These are phyloP conservation scores for Cyprinodon brontotheroides DNA, from an alignment of 2,113 vertebrate genomes.

Conservation along the genomic window DNA sequence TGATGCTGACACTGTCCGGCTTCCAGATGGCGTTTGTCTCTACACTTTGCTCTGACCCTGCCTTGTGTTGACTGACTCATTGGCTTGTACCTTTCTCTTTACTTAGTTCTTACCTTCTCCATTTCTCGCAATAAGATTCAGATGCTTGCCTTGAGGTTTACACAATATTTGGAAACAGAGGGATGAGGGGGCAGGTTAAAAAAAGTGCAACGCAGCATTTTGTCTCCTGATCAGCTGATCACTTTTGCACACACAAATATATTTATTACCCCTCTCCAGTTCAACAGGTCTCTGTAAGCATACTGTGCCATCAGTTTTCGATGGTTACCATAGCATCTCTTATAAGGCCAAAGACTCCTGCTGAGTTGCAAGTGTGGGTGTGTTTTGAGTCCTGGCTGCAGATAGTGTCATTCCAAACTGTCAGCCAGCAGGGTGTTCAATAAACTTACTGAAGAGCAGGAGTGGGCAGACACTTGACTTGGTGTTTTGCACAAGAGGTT, in stretches of 20 bases:
- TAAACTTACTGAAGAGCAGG: slow-evolving; percentile 41
- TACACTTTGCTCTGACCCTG: slow-evolving; percentile 23
- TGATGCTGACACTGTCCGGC: slow-evolving; percentile 12
- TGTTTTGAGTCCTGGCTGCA: slow-evolving; percentile 35
- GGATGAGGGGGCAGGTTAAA: slow-evolving; percentile 25
- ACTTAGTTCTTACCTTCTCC: slow-evolving; percentile 13
- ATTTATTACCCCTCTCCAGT: background rate
- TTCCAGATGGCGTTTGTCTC: slow-evolving; percentile 65
- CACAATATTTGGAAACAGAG: slow-evolving; percentile 34
- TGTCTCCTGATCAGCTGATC: slow-evolving; percentile 14
- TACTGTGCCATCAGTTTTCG: slow-evolving; percentile 9
- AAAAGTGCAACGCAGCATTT: slow-evolving; percentile 16
- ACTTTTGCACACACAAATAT: background rate
- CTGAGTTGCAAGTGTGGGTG: slow-evolving; percentile 48
- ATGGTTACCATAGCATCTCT: slow-evolving; percentile 59
- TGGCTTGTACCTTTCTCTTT: slow-evolving; percentile 9
- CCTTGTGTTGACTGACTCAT: slow-evolving; percentile 55
- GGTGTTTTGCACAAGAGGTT: slow-evolving; percentile 35
- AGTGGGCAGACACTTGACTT: slow-evolving; percentile 32
- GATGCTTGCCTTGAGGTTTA: slow-evolving; percentile 35
- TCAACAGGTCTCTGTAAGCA: slow-evolving; percentile 6
- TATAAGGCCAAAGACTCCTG: slow-evolving; percentile 32
- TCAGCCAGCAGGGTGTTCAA: slow-evolving; percentile 41
- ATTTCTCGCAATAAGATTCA: slow-evolving; percentile 7
- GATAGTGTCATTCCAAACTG: slow-evolving; percentile 45